Evolutionary conservation across 2,888 invertebrate species (phyloP), one percentile per base, ranked within the genome.

Genomic region (Itoplectis maculator): DNA sequence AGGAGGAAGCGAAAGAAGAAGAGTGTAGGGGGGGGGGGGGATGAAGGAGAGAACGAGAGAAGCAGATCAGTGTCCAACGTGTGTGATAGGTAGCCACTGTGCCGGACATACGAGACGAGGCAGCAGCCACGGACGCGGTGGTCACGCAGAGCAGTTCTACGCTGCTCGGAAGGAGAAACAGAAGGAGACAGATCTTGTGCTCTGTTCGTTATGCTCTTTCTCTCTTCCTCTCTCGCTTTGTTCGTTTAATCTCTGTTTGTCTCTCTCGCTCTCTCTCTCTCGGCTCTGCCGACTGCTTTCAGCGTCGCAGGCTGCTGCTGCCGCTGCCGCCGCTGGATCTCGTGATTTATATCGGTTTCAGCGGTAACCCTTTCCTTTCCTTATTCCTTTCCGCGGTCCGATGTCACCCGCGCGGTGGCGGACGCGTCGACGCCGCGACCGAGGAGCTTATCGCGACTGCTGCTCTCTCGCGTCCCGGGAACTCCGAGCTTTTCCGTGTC

Each of bases 331-430:
- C 11, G 56, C 61, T 51, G 79, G 69, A 80, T 80, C 69, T 59
- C 84, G 88, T 90, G 90, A 90, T 90, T 90, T 90, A 90, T 90
- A 89, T 87, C 88, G 78, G 84, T 72, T 81, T 83, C 86, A 84
- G 82, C 84, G 72, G 68, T 76, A 76, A 84, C 79, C 79, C 81
- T 83, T 81, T 81, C 69, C 78, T 72, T 76, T 81, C 74, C 78
- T 79, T 83, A 79, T 83, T 75, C 75, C 73, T 81, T 81, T 83
- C 79, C 81, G 81, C 81, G 79, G 81, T 79, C 81, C 83, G 75
- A 81, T 83, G 81, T 83, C 83, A 79, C 70, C 74, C 74, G 42
- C 56, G n/a, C n/a, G n/a, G n/a, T n/a, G 66, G 51, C 51, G 49
- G 81, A 83, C 81, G n/a, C n/a, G n/a, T n/a, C n/a, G 79, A 78